Evolutionary conservation across 2,113 vertebrate species (phyloP).

Genomic region (Eulemur rufifrons): DNA sequence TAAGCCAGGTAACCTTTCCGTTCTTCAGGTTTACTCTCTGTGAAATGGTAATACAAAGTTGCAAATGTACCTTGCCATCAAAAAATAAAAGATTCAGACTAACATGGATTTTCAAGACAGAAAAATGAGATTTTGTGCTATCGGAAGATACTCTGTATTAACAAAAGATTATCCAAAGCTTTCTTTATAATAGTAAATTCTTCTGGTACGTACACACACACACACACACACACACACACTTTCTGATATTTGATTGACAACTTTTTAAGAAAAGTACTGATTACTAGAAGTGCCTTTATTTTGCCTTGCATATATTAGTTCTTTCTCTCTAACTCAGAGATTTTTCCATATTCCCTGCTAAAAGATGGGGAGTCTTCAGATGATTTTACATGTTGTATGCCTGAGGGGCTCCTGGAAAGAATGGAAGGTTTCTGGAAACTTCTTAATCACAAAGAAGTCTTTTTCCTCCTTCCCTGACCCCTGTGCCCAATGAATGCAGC

Average conservation of each 20-base stretch:
- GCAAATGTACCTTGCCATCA: not conserved
- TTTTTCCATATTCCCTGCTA: not conserved
- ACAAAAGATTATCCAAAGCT: not conserved
- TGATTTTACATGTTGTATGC: not conserved
- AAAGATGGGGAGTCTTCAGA: not conserved
- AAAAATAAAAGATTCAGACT: not conserved
- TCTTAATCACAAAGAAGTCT: not conserved
- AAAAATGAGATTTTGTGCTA: not conserved
- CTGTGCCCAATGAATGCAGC: not conserved
- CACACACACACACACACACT: not conserved
- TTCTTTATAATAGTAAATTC: not conserved
- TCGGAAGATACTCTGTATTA: not conserved
- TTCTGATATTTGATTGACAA: conserved; percentile 31
- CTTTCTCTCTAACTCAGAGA: not conserved
- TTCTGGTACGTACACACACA: not conserved
- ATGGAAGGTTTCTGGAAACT: conserved; percentile 10
- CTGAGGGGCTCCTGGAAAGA: not conserved
- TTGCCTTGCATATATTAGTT: not conserved
- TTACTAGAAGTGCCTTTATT: conserved; percentile 5
- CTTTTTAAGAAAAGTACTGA: not conserved
- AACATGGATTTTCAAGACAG: not conserved
- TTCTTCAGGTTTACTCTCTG: not conserved
- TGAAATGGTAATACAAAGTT: not conserved
- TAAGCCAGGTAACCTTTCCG: not conserved
- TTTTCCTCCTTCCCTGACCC: not conserved